Conservation (phyloP, 2,797 vertebrate genomes). For the Propithecus perrieri region DNA sequence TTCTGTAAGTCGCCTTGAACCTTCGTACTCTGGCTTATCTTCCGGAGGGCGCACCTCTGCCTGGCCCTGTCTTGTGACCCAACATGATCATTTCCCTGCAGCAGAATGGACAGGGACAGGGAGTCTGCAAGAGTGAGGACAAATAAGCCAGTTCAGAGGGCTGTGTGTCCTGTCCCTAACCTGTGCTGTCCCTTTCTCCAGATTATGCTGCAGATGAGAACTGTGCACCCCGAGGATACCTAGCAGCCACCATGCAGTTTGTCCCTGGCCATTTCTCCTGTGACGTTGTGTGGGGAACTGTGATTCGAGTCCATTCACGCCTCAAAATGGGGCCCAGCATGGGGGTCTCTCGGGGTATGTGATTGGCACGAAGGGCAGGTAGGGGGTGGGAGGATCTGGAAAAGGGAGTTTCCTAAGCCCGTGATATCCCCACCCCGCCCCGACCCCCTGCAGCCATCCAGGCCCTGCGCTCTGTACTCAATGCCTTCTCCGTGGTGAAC, state of each 20-base stretch:
- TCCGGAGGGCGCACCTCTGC: neutral
- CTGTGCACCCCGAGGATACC: slow-evolving; percentile 96
- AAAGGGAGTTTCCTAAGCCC: neutral
- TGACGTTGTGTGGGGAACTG: slow-evolving; percentile 95
- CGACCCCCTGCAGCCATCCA: slow-evolving; percentile 90
- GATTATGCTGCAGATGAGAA: slow-evolving; percentile 96
- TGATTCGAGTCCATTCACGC: slow-evolving; percentile 97
- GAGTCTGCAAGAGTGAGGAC: neutral
- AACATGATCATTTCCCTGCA: neutral
- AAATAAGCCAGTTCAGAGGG: neutral
- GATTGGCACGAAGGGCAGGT: neutral
- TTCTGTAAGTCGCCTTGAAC: neutral
- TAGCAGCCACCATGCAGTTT: slow-evolving; percentile 99
- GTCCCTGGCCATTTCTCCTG: slow-evolving; percentile 98
- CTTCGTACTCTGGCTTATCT: neutral
- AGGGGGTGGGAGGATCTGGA: neutral
- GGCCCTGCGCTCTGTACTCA: slow-evolving; percentile 96
- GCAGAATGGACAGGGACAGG: neutral
- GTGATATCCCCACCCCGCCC: neutral
- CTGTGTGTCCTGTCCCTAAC: neutral
- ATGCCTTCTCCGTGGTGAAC: slow-evolving; percentile 97
- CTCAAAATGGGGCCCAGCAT: slow-evolving; percentile 99
- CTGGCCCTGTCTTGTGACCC: neutral
- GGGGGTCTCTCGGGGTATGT: slow-evolving; percentile 91
- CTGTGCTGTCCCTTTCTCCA: slow-evolving; percentile 60